These are phyloP conservation scores for Barnardius zonarius DNA, from an alignment of 2,113 vertebrate species.

Conservation along the genomic window DNA sequence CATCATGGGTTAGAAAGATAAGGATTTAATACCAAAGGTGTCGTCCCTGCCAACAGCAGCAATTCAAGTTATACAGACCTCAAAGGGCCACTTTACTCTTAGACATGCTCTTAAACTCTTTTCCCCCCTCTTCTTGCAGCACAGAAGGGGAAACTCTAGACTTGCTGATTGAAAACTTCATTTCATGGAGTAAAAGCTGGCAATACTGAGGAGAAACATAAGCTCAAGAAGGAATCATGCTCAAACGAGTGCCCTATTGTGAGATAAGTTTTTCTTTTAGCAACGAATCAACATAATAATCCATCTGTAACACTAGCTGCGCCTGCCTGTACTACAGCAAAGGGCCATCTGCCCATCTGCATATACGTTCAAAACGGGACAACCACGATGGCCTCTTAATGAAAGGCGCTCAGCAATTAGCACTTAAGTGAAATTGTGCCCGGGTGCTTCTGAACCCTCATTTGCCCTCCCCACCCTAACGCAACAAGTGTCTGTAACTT, in stretches of 20 bases:
- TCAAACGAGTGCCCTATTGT: slow-evolving; percentile 32
- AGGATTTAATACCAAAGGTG: neutral
- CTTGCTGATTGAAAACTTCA: neutral
- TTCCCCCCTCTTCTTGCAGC: neutral
- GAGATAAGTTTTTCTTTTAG: slow-evolving; percentile 51
- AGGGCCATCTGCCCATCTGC: slow-evolving; percentile 69
- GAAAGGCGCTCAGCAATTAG: slow-evolving; percentile 61
- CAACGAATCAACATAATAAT: slow-evolving; percentile 61
- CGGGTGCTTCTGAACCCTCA: neutral
- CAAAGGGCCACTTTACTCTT: neutral
- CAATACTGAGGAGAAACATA: slow-evolving; percentile 9
- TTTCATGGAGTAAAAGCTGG: neutral
- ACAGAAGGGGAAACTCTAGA: neutral
- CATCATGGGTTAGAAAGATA: neutral
- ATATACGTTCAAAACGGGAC: slow-evolving; percentile 43
- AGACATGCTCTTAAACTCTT: neutral
- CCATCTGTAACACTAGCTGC: slow-evolving; percentile 60
- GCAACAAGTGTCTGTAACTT: slow-evolving; percentile 65
- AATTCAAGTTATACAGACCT: neutral
- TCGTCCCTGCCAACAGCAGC: neutral
- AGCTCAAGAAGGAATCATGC: neutral
- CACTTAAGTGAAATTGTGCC: slow-evolving; percentile 10
- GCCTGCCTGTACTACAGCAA: slow-evolving; percentile 39
- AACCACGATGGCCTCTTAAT: slow-evolving; percentile 15
- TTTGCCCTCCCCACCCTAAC: neutral